Evolutionary conservation across 2,113 vertebrate genomes (phyloP), one percentile per base, ranked within the genome.

Genomic region (Electrona antarctica): DNA sequence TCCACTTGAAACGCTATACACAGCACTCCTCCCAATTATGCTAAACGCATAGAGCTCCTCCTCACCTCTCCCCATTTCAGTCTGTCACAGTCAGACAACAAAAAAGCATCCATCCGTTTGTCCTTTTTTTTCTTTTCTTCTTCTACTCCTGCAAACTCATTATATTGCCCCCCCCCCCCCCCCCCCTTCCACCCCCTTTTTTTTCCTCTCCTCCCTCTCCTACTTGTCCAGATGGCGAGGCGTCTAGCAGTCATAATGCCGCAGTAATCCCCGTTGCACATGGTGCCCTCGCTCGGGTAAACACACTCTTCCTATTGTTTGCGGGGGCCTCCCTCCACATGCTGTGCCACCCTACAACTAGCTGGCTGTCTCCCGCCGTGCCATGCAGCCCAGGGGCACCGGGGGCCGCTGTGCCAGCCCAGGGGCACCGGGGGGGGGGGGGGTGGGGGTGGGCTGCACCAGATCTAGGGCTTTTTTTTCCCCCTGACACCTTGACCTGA

Each of bases 251-350:
- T 73, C 80, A 80, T 87, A 87, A 89, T 89, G 81, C 89, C 70
- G 74, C 79, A 69, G 65, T 90, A 89, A 92, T 90, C 88, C 89
- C 81, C 69, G 75, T 80, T 83, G 85, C 87, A 91, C 89, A 92
- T 89, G 88, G 85, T 80, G 79, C 83, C 80, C 81, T 85, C 72
- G 52, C 80, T 85, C 77, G 54, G 14, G 79, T 84, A 87, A 88
- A 88, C 79, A 85, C 81, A 85, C 81, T 84, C 79, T 77, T 80
- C 82, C 88, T 67, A 84, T 90, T 90, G 87, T 89, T 81, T 79
- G 33, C 66, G 58, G 75, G 21, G 74, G 79, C 69, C 77, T 80
- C 73, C 74, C 74, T 84, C 62, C 8, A 56, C 49, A 54, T 15
- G 45, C 52, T n/a, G 2, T 12, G n/a, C 12, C 64, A 8, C 15